Conservation (phyloP, 1,140 invertebrate genomes). For the Cherax destructor region DNA sequence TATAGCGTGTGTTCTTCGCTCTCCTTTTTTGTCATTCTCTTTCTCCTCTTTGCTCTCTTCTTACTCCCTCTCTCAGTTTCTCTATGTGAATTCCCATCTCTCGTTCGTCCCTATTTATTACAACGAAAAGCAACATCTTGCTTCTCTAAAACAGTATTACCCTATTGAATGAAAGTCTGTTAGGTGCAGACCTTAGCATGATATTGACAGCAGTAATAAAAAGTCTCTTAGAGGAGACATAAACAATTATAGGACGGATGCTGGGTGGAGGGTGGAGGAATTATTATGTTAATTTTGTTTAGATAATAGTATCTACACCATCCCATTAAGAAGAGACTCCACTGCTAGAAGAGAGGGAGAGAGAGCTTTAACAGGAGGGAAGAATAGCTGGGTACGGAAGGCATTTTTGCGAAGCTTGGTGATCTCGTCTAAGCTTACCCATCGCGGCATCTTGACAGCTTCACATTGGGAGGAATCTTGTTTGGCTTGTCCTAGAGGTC, state of each 20-base stretch:
- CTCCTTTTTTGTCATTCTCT: too few species aligned
- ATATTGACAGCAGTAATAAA: too few species aligned
- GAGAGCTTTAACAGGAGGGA: not conserved
- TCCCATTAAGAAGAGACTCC: not conserved
- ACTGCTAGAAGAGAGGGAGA: not conserved
- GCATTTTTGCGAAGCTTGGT: slow-evolving; percentile 43
- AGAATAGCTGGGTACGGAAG: not conserved
- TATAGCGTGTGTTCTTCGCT: too few species aligned
- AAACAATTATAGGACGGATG: not conserved
- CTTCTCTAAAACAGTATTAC: too few species aligned
- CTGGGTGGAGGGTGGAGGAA: not conserved
- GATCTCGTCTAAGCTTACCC: slow-evolving; percentile 65
- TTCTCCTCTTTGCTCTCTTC: too few species aligned
- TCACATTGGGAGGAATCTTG: slow-evolving; percentile 53
- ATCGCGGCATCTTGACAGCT: slow-evolving; percentile 65
- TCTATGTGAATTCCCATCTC: too few species aligned
- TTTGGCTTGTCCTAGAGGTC: slow-evolving; percentile 58
- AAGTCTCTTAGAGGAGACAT: not conserved
- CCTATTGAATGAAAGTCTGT: too few species aligned
- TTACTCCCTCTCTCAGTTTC: too few species aligned
- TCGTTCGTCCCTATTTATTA: too few species aligned
- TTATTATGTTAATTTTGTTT: not conserved
- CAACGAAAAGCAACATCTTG: too few species aligned
- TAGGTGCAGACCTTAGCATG: too few species aligned
- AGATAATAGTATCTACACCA: not conserved